phyloP scores from a whole-genome alignment of 2,113 vertebrate species.

The Ranitomeya variabilis region DNA sequence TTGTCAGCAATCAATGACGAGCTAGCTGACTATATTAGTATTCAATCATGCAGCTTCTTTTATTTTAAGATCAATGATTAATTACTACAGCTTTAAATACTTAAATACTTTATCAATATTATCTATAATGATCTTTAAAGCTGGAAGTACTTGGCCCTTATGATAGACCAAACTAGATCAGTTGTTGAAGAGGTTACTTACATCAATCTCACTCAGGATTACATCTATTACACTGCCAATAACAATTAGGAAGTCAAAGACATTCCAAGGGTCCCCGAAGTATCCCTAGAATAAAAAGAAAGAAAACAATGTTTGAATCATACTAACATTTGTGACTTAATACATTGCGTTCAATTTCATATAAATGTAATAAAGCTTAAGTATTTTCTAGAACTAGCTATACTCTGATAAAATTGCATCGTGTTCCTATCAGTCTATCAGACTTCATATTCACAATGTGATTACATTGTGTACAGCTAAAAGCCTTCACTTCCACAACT shows the following conservation, averaged over 20 bases:
- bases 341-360: not conserved
- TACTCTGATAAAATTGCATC: too few species aligned
- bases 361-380: not conserved
- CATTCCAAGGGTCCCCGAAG: constrained; percentile 99
- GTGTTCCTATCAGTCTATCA: too few species aligned
- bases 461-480: too few species aligned
- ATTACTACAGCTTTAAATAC: too few species aligned
- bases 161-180: not conserved
- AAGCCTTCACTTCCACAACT: too few species aligned
- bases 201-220: constrained; percentile 94
- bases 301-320: not conserved
- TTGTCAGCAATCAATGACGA: too few species aligned
- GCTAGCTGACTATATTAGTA: too few species aligned
- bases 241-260: constrained; percentile 97
- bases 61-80: not conserved
- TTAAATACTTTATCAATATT: not conserved
- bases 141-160: not conserved
- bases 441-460: too few species aligned
- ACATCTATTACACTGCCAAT: constrained; percentile 95
- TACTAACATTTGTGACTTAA: not conserved
- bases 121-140: not conserved
- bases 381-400: not conserved
- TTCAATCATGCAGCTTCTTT: not conserved
- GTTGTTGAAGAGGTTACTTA: constrained; percentile 59
- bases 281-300: constrained; percentile 81